Evolutionary conservation across 2,797 vertebrate species (phyloP).

Genomic region (Sorex maritimensis): DNA sequence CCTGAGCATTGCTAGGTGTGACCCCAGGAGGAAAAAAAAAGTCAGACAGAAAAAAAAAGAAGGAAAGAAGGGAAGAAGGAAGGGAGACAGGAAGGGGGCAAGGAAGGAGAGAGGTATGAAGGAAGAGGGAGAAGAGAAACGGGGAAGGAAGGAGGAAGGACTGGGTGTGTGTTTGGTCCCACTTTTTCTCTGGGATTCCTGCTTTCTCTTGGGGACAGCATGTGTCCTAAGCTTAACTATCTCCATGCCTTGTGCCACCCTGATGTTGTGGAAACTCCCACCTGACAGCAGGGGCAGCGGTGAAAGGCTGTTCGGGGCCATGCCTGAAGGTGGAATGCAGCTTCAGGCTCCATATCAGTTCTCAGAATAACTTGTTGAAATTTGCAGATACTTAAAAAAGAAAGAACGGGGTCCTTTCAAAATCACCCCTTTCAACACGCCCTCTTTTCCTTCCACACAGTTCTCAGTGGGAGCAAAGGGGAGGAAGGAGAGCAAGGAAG

Average conservation of each 20-base stretch:
- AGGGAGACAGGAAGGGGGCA: too few relatives aligned
- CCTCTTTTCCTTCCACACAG: not conserved
- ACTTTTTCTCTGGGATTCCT: not conserved
- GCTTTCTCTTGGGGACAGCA: not conserved
- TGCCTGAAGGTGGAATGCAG: not conserved
- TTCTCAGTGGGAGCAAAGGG: too few relatives aligned
- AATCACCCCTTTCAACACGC: not conserved
- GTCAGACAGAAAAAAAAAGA: too few relatives aligned
- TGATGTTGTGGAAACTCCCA: not conserved
- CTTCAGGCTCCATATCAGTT: not conserved
- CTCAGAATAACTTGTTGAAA: not conserved
- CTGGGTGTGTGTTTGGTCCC: not conserved
- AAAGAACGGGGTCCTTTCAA: not conserved
- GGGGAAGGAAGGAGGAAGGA: too few relatives aligned
- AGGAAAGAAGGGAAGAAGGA: not conserved
- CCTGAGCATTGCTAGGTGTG: too few relatives aligned
- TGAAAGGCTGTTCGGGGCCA: not conserved
- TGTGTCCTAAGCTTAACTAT: not conserved
- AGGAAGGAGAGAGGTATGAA: not conserved
- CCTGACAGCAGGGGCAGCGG: not conserved
- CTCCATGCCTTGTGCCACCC: not conserved
- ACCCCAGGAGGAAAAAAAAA: too few relatives aligned
- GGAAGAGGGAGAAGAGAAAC: not conserved
- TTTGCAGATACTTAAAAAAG: slow-evolving; percentile 5
- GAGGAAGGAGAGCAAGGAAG: too few relatives aligned